Conservation (phyloP, 1,140 invertebrate genomes). For the Dendroctonus valens region DNA sequence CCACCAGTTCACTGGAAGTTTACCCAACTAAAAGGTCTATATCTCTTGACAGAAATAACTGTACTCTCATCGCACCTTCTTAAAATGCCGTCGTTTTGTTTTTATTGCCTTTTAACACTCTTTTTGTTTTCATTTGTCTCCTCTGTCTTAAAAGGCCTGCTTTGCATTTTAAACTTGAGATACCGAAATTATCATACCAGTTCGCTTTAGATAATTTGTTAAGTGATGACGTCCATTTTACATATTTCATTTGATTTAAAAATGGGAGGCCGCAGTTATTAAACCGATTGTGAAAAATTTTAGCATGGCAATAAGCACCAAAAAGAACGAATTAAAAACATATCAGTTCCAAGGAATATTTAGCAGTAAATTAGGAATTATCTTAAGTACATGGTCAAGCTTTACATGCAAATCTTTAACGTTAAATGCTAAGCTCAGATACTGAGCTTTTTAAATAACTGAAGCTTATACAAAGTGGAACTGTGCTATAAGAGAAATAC, state of each 20-base stretch:
- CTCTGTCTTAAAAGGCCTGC: constrained; percentile 19
- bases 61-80: constrained; percentile 29
- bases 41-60: constrained; percentile 33
- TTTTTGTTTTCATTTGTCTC: constrained; percentile 27
- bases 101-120: constrained; percentile 32
- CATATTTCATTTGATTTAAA: background rate
- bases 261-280: too few species aligned
- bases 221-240: constrained; percentile 15
- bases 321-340: too few species aligned
- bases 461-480: too few species aligned
- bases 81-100: constrained; percentile 33
- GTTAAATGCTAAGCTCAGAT: too few species aligned
- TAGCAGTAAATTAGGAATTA: too few species aligned
- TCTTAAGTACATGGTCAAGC: too few species aligned
- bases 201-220: constrained; percentile 25
- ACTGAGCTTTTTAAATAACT: too few species aligned
- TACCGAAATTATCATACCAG: constrained; percentile 28
- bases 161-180: constrained; percentile 30
- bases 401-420: too few species aligned
- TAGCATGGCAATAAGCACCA: too few species aligned
- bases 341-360: too few species aligned
- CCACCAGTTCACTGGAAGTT: constrained; percentile 7
- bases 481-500: too few species aligned
- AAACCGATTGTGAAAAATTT: too few species aligned
- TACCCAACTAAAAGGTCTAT: constrained; percentile 30